phyloP scores from a whole-genome alignment of 2,113 vertebrate species.

The Scalopus aquaticus region DNA sequence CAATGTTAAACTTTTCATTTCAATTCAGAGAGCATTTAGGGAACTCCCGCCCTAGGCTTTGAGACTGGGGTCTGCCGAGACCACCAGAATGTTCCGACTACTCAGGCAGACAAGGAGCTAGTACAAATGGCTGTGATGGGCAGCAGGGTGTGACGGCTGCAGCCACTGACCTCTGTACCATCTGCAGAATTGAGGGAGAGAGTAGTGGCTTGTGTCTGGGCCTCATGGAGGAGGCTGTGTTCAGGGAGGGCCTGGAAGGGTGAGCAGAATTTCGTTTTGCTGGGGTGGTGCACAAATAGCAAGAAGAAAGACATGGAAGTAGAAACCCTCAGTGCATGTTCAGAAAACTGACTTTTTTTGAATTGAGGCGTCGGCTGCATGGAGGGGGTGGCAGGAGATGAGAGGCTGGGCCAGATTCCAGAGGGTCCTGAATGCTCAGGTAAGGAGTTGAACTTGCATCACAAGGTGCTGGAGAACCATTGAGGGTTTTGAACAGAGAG shows the following conservation, averaged over 20 bases:
- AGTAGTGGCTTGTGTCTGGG: neutral
- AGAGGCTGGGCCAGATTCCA: neutral
- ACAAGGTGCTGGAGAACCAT: neutral
- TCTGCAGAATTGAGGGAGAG: neutral
- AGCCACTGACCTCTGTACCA: neutral
- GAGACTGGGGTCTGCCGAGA: neutral
- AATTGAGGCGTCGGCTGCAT: neutral
- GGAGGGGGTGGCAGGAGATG: neutral
- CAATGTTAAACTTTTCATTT: neutral
- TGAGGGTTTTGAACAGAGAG: neutral
- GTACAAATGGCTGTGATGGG: neutral
- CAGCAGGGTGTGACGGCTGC: neutral
- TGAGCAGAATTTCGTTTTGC: neutral
- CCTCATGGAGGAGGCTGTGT: neutral
- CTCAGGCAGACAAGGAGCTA: neutral
- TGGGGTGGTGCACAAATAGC: neutral
- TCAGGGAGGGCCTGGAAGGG: neutral
- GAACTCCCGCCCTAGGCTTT: neutral
- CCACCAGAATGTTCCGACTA: neutral
- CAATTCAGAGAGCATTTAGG: neutral
- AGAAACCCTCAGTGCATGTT: neutral
- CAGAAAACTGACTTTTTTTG: neutral
- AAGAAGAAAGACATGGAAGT: slow-evolving; percentile 21
- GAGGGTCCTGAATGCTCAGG: neutral
- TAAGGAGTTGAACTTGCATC: neutral